phyloP scores from a whole-genome alignment of 64 coral and sea anemone genomes.

The Montipora cactus region DNA sequence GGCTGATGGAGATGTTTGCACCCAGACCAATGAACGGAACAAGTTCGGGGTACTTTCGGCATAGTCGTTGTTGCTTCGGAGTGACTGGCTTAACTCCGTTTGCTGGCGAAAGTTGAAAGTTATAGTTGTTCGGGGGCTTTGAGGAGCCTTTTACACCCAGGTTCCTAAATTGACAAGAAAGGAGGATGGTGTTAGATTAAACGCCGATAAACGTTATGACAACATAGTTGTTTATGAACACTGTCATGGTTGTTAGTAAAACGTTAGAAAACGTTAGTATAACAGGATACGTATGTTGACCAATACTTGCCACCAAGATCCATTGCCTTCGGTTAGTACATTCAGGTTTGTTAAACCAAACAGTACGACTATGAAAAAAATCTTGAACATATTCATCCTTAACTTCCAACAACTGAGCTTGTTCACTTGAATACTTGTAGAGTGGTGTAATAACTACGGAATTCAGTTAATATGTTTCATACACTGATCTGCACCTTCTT shows the following conservation, averaged over 20 bases:
- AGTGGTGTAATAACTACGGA: conserved; percentile 42
- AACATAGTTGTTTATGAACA: conserved; percentile 10
- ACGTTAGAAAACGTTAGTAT: neutral
- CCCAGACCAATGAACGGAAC: conserved; percentile 81
- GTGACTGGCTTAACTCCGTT: conserved; percentile 86
- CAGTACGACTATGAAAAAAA: conserved; percentile 1
- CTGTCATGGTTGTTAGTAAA: neutral
- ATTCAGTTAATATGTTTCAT: conserved; percentile 62
- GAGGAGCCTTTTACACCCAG: conserved; percentile 59
- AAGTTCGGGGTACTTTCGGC: conserved; percentile 77
- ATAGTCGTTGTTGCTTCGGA: conserved; percentile 79
- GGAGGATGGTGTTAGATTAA: neutral
- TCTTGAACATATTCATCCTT: conserved; percentile 24
- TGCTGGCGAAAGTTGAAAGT: conserved; percentile 84
- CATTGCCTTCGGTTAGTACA: conserved; percentile 3
- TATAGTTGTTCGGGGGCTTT: conserved; percentile 68
- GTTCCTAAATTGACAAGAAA: conserved; percentile 51
- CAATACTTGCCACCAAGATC: conserved; percentile 31
- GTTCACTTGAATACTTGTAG: conserved; percentile 54
- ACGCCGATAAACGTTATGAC: neutral
- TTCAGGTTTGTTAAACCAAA: conserved; percentile 35
- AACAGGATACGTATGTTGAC: neutral
- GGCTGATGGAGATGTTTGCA: conserved; percentile 72
- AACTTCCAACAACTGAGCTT: conserved; percentile 8
- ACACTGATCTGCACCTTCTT: conserved; percentile 64